Evolutionary conservation across 2,113 vertebrate genomes (phyloP), one percentile per base, ranked within the genome.

Genomic region (Catharus bicknelli): DNA sequence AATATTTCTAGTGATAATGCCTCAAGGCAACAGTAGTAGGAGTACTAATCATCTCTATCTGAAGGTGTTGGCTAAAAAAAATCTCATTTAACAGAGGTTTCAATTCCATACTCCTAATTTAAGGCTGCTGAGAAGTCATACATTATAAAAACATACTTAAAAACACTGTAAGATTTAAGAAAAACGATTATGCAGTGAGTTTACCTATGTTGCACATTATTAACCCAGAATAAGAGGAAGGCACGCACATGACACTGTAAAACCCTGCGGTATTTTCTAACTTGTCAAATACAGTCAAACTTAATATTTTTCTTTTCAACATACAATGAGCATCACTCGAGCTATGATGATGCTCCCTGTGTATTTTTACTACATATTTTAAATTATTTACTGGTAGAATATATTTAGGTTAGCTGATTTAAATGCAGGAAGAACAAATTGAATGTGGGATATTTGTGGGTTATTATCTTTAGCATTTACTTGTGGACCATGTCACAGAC

Each of bases 241-340:
- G 23, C 32, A 90, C 21, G 47, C 36, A 73, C 43, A 45, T 45
- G 47, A 58, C 36, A 17, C 25, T 86, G 21, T 85, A 74, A 88
- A 92, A 72, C 13, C 16, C 43, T 82, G 22, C 13, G 6, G 12
- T 61, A 36, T 83, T 40, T 83, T 92, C 36, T 75, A 70, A 87
- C 20, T 23, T 83, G 29, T 58, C 74, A 89, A 66, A 78, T 75
- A 93, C 32, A 14, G 13, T 8, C 21, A 83, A 94, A 64, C 27
- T 40, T 88, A 77, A 55, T 80, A 79, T 78, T 84, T 91, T 94
- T 92, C 69, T 91, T 90, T 82, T 77, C 80, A 91, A 72, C 5
- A 70, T 11, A 38, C 11, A 43, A 13, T 91, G 30, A 55, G 88
- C 7, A 43, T n/a, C 30, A 76, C 48, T 89, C 72, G 90, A 61